These are phyloP conservation scores for Bovichtus diacanthus DNA, from an alignment of 2,797 vertebrate genomes.

Conservation along the genomic window DNA sequence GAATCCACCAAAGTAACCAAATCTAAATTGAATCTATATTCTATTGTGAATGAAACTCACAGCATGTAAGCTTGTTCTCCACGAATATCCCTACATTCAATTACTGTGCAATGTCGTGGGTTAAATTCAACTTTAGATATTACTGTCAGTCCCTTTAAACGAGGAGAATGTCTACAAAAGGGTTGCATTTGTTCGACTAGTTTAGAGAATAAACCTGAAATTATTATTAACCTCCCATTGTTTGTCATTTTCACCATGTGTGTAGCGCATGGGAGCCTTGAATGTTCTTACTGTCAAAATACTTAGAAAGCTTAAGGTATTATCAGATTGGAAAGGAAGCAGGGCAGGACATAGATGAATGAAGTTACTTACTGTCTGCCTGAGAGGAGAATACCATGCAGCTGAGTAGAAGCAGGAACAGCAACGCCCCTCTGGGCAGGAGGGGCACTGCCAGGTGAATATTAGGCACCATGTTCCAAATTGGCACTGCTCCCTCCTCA, in stretches of 20 bases:
- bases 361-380: conserved; percentile 91
- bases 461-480: conserved; percentile 93
- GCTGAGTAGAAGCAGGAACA: conserved; percentile 86
- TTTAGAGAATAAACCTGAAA: background rate
- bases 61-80: conserved; percentile 3
- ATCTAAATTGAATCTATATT: conserved; percentile 43
- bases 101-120: conserved; percentile 24
- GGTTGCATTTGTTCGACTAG: background rate
- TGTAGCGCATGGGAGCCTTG: conserved; percentile 5
- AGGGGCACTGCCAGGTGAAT: conserved; percentile 84
- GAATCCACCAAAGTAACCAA: conserved; percentile 37
- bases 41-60: conserved; percentile 34
- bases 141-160: conserved; percentile 11
- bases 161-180: background rate
- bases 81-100: conserved; percentile 16
- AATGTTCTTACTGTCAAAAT: conserved; percentile 21
- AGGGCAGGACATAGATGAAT: conserved; percentile 21
- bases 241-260: background rate
- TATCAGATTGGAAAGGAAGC: conserved; percentile 7
- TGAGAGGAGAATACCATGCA: conserved; percentile 85
- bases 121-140: conserved; percentile 27
- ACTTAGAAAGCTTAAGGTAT: background rate
- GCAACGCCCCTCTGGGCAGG: conserved; percentile 82
- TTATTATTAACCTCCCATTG: background rate
- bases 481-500: conserved; percentile 86